phyloP scores from a whole-genome alignment of 2,888 invertebrate genomes.

The Pristionchus arcanus region DNA sequence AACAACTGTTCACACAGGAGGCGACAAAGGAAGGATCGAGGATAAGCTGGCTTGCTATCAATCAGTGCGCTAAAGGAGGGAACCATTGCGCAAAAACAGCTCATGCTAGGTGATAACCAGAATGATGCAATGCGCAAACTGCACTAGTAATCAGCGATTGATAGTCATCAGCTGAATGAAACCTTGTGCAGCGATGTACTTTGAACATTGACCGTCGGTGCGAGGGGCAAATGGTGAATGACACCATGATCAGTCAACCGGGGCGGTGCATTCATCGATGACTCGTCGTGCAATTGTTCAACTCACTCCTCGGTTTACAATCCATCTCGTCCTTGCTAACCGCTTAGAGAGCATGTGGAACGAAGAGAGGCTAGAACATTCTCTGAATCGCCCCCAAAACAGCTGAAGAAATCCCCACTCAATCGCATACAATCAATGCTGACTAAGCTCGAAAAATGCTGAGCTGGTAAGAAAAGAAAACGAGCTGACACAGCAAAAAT shows the following conservation, averaged over 20 bases:
- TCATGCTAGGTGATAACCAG: neutral
- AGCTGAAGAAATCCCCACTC: neutral
- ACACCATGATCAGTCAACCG: neutral
- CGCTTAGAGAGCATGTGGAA: neutral
- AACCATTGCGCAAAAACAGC: neutral
- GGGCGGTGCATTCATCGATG: neutral
- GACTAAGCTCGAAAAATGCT: slow-evolving; percentile 30
- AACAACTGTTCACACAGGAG: slow-evolving; percentile 10
- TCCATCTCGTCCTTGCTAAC: neutral
- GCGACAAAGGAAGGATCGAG: too few species aligned
- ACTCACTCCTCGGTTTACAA: too few species aligned
- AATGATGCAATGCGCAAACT: slow-evolving; percentile 17
- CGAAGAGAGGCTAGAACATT: neutral
- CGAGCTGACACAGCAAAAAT: neutral
- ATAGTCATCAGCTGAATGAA: slow-evolving; percentile 43
- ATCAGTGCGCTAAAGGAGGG: neutral
- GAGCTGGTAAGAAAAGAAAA: neutral
- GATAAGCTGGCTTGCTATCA: slow-evolving; percentile 12
- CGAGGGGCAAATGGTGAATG: slow-evolving; percentile 5
- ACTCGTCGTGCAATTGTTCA: neutral
- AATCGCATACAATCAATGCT: slow-evolving; percentile 28
- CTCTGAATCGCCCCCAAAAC: neutral
- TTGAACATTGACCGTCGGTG: slow-evolving; percentile 1
- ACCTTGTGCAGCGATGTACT: slow-evolving; percentile 17
- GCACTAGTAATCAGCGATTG: neutral